phyloP scores from a whole-genome alignment of 2,797 vertebrate genomes.

The Champsocephalus esox region DNA sequence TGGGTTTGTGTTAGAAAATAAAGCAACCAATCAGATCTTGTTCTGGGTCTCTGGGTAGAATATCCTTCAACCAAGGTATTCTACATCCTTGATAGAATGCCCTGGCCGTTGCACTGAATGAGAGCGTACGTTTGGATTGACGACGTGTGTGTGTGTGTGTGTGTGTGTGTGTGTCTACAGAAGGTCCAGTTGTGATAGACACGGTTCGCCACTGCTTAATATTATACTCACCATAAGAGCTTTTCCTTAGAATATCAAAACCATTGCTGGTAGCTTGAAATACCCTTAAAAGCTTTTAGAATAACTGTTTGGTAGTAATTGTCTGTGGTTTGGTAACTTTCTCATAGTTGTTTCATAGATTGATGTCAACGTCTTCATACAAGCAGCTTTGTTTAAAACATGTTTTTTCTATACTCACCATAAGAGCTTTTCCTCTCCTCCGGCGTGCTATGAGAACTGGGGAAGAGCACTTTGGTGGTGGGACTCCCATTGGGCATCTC shows the following conservation, averaged over 20 bases:
- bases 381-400: not conserved
- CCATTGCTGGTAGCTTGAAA: not conserved
- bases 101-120: too few species aligned
- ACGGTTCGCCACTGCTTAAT: not conserved
- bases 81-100: too few species aligned
- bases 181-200: too few species aligned
- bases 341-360: not conserved
- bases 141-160: too few species aligned
- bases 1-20: too few species aligned
- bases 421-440: conserved; percentile 87
- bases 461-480: conserved; percentile 86
- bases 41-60: too few species aligned
- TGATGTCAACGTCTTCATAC: not conserved
- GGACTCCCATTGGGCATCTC: conserved; percentile 82
- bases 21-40: too few species aligned
- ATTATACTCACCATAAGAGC: too few species aligned
- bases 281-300: not conserved
- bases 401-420: conserved; percentile 79
- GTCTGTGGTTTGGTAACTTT: not conserved
- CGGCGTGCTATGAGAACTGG: conserved; percentile 80
- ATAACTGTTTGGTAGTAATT: not conserved
- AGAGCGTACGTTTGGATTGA: too few species aligned
- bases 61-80: too few species aligned
- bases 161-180: too few species aligned
- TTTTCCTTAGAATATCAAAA: too few species aligned